These are phyloP conservation scores for Lycopodina hypogea DNA, from an alignment of 37 sponge, comb jelly and placozoan genomes.

Conservation along the genomic window DNA sequence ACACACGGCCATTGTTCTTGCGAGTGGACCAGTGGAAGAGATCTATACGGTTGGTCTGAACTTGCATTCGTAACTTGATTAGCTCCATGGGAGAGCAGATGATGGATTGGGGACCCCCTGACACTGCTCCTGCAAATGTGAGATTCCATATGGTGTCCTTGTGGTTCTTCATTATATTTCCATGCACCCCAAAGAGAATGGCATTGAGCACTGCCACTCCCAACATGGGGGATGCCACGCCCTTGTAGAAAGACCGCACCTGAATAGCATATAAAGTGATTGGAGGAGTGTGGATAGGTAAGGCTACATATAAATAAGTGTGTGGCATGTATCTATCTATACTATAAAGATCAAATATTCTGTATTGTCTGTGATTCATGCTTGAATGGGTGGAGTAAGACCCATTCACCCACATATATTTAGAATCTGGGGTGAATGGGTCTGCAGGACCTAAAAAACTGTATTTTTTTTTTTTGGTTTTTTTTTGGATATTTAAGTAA, in stretches of 20 bases:
- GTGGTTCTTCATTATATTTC: slow-evolving; percentile 44
- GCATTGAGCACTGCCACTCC: slow-evolving; percentile 81
- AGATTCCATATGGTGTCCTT: slow-evolving; percentile 29
- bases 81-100: slow-evolving; percentile 73
- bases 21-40: slow-evolving; percentile 8
- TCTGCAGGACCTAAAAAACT: too few relatives aligned
- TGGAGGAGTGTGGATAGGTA: too few relatives aligned
- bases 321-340: too few relatives aligned
- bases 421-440: too few relatives aligned
- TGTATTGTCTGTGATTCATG: too few relatives aligned
- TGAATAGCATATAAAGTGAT: slow-evolving; percentile 17
- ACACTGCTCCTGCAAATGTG: slow-evolving; percentile 64
- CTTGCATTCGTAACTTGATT: slow-evolving; percentile 80
- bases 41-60: slow-evolving; percentile 48
- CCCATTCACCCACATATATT: too few relatives aligned
- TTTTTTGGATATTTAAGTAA: too few relatives aligned
- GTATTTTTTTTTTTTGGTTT: too few relatives aligned
- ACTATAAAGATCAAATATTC: too few relatives aligned
- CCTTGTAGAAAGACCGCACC: slow-evolving; percentile 84
- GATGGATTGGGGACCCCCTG: slow-evolving; percentile 58
- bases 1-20: slow-evolving; percentile 8
- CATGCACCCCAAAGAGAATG: slow-evolving; percentile 80
- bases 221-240: slow-evolving; percentile 80
- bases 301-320: too few relatives aligned
- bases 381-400: too few relatives aligned